These are phyloP conservation scores for Plagiodera versicolora DNA, from an alignment of 2,888 invertebrate species.

Conservation along the genomic window DNA sequence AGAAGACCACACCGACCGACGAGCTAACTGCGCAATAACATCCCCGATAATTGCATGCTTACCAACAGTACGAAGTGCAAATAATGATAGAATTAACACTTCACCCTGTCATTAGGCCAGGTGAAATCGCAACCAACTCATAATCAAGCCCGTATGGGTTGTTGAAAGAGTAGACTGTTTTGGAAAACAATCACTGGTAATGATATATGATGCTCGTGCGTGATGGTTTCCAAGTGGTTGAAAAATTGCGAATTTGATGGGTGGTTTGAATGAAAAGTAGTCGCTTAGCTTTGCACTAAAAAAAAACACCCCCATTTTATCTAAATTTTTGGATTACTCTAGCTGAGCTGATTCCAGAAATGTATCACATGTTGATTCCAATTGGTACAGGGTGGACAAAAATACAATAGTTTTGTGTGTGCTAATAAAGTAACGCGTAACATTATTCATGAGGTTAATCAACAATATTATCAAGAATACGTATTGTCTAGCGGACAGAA, in stretches of 20 bases:
- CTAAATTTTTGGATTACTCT: too few species aligned
- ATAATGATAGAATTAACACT: conserved; percentile 12
- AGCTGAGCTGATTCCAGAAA: too few species aligned
- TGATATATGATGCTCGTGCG: neutral
- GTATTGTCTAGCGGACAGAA: too few species aligned
- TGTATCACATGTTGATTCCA: too few species aligned
- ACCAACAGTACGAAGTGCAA: conserved; percentile 1
- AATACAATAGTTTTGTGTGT: too few species aligned
- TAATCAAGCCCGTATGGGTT: neutral
- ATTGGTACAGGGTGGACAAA: too few species aligned
- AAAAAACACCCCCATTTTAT: too few species aligned
- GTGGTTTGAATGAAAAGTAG: too few species aligned
- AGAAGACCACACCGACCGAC: neutral
- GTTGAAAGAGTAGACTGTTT: neutral
- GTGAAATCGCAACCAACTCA: neutral
- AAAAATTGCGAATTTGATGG: neutral
- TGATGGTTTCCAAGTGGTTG: neutral
- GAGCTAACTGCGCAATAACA: conserved; percentile 3
- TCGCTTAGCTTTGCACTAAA: too few species aligned
- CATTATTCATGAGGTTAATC: too few species aligned
- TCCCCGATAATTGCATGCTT: neutral
- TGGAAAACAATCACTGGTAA: neutral
- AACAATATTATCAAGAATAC: too few species aligned
- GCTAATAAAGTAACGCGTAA: too few species aligned
- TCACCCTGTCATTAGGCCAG: conserved; percentile 3